Base-by-base conservation (phyloP, 64 coral and sea anemone genomes). In the Pocillopora verrucosa region DNA sequence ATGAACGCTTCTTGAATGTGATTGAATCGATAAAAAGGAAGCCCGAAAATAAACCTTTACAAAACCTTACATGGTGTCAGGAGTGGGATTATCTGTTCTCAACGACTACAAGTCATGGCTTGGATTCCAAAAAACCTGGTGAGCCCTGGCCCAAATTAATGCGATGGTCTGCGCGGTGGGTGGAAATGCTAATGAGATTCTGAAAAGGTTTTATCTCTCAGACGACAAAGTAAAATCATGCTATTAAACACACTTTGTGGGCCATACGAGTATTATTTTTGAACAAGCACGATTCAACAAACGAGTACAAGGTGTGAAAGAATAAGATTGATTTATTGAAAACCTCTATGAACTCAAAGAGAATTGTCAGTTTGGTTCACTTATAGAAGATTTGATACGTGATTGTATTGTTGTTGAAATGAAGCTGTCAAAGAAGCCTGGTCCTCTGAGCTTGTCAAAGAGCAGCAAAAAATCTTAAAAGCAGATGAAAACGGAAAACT, bases 121-220 rank as follows among this genome's bases (percentile, higher is more conserved):
- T 30, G 22, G 69, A 93, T 30, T 74, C 35, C 2, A 80, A 82
- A 20, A 93, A 93, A 56, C 91, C 85, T 2, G 77, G 83, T n/a
- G 65, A 65, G 19, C 83, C 0, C 75, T 37, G 20, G 84, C 82
- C 0, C 86, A 93, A 65, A 59, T 89, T 17, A 89, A 93, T 35
- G 77, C 70, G 13, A 17, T 93, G 11, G 79, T 89, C 20, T 89
- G 77, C 25, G 68, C 86, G 13, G 77, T 93, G 78, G 87, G 86
- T 11, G 87, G 79, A 89, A 93, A 89, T 24, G 37, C 87, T 0
- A 82, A 93, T 7, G 60, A 92, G 5, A 34, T 88, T 11, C 57
- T 92, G 17, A 80, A 76, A 75, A 89, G 73, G 16, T 89, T 89
- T 36, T 36, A 78, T 17, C 17, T 89, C 10, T 45, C 58, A n/a